Conservation (phyloP, 2,797 vertebrate genomes). For the Sarcoramphus papa region DNA sequence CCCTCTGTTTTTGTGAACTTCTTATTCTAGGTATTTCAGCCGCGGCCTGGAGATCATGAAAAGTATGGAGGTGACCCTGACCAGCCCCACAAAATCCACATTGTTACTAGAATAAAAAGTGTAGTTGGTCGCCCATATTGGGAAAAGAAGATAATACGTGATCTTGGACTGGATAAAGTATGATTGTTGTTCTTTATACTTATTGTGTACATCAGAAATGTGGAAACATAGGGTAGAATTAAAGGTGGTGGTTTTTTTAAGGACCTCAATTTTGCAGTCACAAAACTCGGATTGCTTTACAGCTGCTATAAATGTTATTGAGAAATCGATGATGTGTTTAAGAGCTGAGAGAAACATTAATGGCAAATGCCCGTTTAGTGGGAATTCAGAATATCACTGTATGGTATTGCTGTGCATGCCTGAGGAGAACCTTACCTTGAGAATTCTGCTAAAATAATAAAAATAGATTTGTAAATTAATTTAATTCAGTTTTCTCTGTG, state of each 20-base stretch:
- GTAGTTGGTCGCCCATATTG: conserved; percentile 85
- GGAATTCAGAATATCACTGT: not conserved
- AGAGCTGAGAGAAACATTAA: not conserved
- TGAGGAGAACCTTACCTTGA: not conserved
- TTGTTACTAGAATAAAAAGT: conserved; percentile 87
- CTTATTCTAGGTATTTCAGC: conserved; percentile 81
- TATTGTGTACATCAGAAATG: not conserved
- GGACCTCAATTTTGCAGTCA: not conserved
- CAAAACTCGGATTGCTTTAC: not conserved
- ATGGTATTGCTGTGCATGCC: not conserved
- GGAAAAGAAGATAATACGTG: conserved; percentile 86
- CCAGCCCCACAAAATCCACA: conserved; percentile 90
- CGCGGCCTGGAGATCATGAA: conserved; percentile 84
- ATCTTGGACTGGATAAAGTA: conserved; percentile 87
- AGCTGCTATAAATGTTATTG: not conserved
- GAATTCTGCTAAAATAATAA: not conserved
- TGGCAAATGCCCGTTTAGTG: not conserved
- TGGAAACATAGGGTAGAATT: not conserved
- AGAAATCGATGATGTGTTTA: not conserved
- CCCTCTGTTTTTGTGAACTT: not conserved
- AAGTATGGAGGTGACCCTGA: conserved; percentile 90
- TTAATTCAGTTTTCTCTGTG: not conserved
- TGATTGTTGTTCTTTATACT: not conserved
- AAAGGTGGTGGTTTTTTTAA: not conserved
- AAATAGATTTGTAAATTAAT: not conserved